phyloP scores from a whole-genome alignment of 2,888 invertebrate species.

The Diarsia dahlii region DNA sequence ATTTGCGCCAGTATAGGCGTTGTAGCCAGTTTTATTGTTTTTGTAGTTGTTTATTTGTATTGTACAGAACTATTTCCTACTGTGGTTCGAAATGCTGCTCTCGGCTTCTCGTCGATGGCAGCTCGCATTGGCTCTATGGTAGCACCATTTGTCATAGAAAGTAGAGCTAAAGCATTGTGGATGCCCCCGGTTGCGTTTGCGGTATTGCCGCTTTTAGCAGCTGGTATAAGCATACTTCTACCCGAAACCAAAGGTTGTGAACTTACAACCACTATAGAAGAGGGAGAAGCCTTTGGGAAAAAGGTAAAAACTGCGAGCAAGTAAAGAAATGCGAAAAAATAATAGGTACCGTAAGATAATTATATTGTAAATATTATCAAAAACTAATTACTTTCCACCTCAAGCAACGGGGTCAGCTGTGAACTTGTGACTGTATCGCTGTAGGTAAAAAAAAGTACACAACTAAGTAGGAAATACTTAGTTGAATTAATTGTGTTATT shows the following conservation, averaged over 20 bases:
- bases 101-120: slow-evolving; percentile 97
- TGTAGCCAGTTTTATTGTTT: slow-evolving; percentile 95
- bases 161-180: slow-evolving; percentile 89
- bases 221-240: slow-evolving; percentile 90
- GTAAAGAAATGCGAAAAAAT: slow-evolving; percentile 3
- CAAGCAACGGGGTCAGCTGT: background rate
- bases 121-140: slow-evolving; percentile 96
- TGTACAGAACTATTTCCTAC: slow-evolving; percentile 97
- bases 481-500: slow-evolving; percentile 1
- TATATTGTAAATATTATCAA: slow-evolving; percentile 18
- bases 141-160: slow-evolving; percentile 94
- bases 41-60: slow-evolving; percentile 96
- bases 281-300: slow-evolving; percentile 92
- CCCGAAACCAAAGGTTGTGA: slow-evolving; percentile 95
- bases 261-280: slow-evolving; percentile 95
- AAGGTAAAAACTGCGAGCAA: slow-evolving; percentile 27
- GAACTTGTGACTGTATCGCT: slow-evolving; percentile 2
- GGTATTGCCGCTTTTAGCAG: slow-evolving; percentile 91
- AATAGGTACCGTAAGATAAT: background rate
- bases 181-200: slow-evolving; percentile 94
- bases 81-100: slow-evolving; percentile 95
- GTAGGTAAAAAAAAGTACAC: background rate
- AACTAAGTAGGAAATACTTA: background rate
- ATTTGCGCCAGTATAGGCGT: slow-evolving; percentile 93
- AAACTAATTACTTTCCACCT: background rate